These are phyloP conservation scores for Corythornis cristatus DNA, from an alignment of 2,113 vertebrate species.

Conservation along the genomic window DNA sequence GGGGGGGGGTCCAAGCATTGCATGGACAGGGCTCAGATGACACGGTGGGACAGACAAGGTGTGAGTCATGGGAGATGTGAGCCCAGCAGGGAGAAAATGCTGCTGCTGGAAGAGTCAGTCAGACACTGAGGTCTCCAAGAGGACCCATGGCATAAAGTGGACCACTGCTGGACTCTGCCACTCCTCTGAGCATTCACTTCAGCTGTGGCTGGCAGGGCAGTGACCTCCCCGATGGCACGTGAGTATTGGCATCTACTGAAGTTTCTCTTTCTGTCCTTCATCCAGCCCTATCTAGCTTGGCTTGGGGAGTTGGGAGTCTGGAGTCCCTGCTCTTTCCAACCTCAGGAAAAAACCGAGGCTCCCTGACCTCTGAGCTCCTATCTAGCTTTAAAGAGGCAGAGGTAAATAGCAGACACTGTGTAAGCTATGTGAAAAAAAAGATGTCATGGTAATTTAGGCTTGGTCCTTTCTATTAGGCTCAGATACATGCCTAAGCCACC, in stretches of 20 bases:
- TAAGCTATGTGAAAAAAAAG: background rate
- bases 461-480: background rate
- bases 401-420: background rate
- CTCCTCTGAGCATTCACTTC: background rate
- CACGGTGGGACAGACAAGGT: background rate
- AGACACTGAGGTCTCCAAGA: background rate
- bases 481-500: background rate
- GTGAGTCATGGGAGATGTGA: background rate
- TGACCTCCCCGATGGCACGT: background rate
- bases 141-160: background rate
- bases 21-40: background rate
- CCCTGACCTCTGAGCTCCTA: background rate
- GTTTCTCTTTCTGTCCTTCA: background rate
- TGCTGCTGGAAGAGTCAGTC: background rate
- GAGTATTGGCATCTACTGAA: background rate
- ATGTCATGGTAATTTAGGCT: background rate
- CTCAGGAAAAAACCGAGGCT: rapidly evolving
- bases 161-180: too few species aligned
- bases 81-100: background rate
- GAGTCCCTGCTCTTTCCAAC: background rate
- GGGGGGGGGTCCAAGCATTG: rapidly evolving
- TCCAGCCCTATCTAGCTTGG: background rate
- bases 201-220: background rate
- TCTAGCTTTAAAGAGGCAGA: background rate
- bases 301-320: background rate